These are phyloP conservation scores for Brachionus sp. DNA, from an alignment of 1,140 invertebrate species.

Conservation along the genomic window DNA sequence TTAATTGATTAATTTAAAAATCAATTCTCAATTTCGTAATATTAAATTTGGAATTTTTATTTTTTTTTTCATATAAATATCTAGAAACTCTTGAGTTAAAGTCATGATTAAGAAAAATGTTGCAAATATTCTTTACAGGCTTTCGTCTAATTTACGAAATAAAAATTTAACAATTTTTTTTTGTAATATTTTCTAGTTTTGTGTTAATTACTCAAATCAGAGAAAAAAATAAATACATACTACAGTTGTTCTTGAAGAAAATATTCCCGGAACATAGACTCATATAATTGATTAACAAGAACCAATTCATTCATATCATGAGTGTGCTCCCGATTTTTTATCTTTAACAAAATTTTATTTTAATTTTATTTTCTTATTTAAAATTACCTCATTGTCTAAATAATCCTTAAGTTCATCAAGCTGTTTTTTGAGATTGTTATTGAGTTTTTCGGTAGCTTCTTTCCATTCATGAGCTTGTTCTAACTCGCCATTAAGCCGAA, in stretches of 20 bases:
- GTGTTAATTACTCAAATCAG: too few relatives aligned
- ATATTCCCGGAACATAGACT: constrained; percentile 46
- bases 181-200: too few relatives aligned
- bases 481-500: constrained; percentile 41
- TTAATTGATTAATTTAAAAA: too few relatives aligned
- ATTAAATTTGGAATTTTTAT: too few relatives aligned
- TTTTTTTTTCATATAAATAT: too few relatives aligned
- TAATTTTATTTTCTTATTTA: not conserved
- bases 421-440: constrained; percentile 28
- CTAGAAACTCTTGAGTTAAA: too few relatives aligned
- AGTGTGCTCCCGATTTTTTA: constrained; percentile 20
- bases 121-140: too few relatives aligned
- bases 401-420: constrained; percentile 37
- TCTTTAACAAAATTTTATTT: not conserved
- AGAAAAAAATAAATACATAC: constrained; percentile 11
- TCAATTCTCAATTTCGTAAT: too few relatives aligned
- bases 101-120: too few relatives aligned
- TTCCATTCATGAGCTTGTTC: constrained; percentile 39
- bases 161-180: too few relatives aligned
- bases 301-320: constrained; percentile 37
- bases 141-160: too few relatives aligned
- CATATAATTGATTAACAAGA: constrained; percentile 43
- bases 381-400: constrained; percentile 34
- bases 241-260: constrained; percentile 43
- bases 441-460: constrained; percentile 21